Evolutionary conservation across 1,140 invertebrate species (phyloP), one percentile per base, ranked within the genome.

Genomic region (Dysdera silvatica): DNA sequence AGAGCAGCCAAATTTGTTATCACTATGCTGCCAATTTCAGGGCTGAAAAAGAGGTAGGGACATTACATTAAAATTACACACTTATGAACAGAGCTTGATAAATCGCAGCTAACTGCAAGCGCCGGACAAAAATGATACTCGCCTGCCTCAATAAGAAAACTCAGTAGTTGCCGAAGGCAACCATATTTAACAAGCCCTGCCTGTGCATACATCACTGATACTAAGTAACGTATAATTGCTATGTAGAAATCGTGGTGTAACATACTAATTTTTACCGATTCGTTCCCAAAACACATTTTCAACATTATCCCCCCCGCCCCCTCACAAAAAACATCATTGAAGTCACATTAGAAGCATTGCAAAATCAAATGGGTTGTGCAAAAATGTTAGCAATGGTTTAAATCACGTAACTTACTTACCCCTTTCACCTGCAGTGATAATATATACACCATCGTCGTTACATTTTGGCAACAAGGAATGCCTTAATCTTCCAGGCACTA

Each of bases 391-490:
- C n/a, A 1, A 45, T 14, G 10, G 18, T 4, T 2, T 45, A 20
- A 14, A 8, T 51, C 29, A 43, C 54, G 32, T 32, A 65, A 52
- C 18, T 52, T 7, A 10, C 18, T 41, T 70, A 76, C 87, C 88
- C 75, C 84, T 86, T 75, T 87, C 85, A 66, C 89, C 89, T 65
- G 83, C 87, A 71, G 82, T 82, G 51, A 85, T 84, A 31, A 88
- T 82, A 76, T 82, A 83, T 66, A 85, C 77, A 40, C 79, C 78
- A 61, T 79, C 75, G 12, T 75, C 74, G 32, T 63, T 53, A 47
- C 81, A 76, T 31, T 80, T 76, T 18, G 54, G 10, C 31, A 60
- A 37, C n/a, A 24, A 33, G 5, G 47, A 18, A 8, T 69, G n/a
- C n/a, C n/a, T n/a, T n/a, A n/a, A n/a, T n/a, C n/a, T 56, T 35